Conservation (phyloP, 2,888 invertebrate species). For the Drosophila parthenogenetica region DNA sequence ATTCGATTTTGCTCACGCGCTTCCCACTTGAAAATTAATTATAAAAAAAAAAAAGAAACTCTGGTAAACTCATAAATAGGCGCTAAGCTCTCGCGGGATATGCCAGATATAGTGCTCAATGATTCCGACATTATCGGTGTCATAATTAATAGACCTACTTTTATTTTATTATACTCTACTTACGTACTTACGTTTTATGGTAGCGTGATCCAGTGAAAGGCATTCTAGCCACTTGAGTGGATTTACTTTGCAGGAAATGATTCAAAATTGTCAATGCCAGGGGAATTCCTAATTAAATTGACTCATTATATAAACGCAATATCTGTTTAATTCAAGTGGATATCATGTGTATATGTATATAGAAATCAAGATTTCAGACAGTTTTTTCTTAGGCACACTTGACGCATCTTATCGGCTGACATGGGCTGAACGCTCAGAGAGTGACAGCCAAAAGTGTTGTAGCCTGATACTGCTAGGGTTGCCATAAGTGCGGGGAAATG, state of each 20-base stretch:
- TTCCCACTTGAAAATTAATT: slow-evolving; percentile 32
- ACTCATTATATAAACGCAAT: background rate
- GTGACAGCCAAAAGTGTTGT: slow-evolving; percentile 1
- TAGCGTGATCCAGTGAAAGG: slow-evolving; percentile 20
- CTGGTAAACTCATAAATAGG: slow-evolving; percentile 33
- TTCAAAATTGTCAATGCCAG: background rate
- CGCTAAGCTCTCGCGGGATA: slow-evolving; percentile 30
- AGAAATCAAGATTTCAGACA: background rate
- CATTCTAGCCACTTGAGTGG: background rate
- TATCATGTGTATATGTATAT: background rate
- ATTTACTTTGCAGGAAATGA: background rate
- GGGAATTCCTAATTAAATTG: background rate
- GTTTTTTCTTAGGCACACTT: background rate
- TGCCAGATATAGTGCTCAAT: slow-evolving; percentile 20
- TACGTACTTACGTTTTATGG: slow-evolving; percentile 2
- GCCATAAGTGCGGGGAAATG: background rate
- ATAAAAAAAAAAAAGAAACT: no score
- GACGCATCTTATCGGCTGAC: slow-evolving; percentile 2
- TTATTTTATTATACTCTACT: slow-evolving; percentile 7
- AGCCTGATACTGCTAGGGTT: slow-evolving; percentile 4
- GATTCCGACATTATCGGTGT: slow-evolving; percentile 35
- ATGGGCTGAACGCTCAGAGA: background rate
- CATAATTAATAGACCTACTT: slow-evolving; percentile 20
- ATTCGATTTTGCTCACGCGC: slow-evolving; percentile 52
- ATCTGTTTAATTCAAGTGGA: background rate